Conservation (phyloP, 2,113 vertebrate species). For the Taurulus bubalis region DNA sequence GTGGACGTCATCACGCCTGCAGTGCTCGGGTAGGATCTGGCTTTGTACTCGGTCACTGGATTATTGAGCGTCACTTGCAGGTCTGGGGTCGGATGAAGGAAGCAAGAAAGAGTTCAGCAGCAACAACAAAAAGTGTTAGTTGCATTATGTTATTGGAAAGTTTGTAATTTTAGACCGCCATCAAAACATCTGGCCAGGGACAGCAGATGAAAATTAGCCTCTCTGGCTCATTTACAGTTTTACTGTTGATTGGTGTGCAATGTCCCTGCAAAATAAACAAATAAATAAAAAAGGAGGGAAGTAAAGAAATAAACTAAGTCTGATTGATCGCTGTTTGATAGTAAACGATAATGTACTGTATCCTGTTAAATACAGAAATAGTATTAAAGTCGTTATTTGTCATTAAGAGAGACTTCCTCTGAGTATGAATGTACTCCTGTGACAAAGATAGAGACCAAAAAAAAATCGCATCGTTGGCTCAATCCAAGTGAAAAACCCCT, state of each 20-base stretch:
- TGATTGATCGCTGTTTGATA: background rate
- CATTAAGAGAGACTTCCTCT: conserved; percentile 16
- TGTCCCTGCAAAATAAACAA: too few relatives aligned
- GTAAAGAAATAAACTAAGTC: conserved; percentile 7
- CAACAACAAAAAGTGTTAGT: too few relatives aligned
- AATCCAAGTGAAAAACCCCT: conserved; percentile 54
- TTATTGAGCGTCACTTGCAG: background rate
- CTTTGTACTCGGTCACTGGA: conserved; percentile 14
- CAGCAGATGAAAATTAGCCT: too few relatives aligned
- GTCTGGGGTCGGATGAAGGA: conserved; percentile 8
- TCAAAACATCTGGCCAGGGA: too few relatives aligned
- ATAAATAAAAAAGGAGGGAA: background rate
- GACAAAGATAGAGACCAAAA: conserved; percentile 4
- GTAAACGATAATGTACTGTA: background rate
- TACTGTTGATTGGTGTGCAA: too few relatives aligned
- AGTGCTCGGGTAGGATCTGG: background rate
- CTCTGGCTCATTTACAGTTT: too few relatives aligned
- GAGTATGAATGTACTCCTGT: background rate
- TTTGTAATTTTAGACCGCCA: too few relatives aligned
- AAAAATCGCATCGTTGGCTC: conserved; percentile 6
- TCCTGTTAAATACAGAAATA: conserved; percentile 14
- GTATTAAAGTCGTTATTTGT: background rate
- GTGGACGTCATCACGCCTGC: background rate
- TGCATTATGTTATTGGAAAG: too few relatives aligned
- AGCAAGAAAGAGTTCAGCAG: background rate